Conservation (phyloP, 2,888 invertebrate species). For the Nasonovia ribisnigri region DNA sequence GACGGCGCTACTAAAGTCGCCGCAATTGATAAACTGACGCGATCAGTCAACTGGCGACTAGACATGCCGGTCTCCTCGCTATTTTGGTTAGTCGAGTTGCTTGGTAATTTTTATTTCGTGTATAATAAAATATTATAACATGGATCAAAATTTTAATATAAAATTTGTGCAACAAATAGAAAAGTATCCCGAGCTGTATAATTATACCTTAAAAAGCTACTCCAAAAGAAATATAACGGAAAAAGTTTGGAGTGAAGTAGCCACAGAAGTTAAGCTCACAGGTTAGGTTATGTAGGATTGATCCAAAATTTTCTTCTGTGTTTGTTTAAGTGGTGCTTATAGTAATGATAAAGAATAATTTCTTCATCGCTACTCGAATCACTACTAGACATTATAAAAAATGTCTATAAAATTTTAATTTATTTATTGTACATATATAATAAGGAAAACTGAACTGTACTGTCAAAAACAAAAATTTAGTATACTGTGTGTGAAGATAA, state of each 20-base stretch:
- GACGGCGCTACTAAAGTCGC: background rate
- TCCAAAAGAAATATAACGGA: conserved; percentile 16
- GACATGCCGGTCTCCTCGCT: background rate
- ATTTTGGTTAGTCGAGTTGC: background rate
- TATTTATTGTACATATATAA: no score
- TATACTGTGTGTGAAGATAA: conserved; percentile 28
- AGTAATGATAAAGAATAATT: conserved; percentile 27
- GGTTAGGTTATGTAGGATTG: background rate
- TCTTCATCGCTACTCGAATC: conserved; percentile 41
- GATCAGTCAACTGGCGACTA: background rate
- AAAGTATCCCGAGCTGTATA: conserved; percentile 19
- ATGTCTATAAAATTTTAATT: background rate
- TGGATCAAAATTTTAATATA: conserved; percentile 14
- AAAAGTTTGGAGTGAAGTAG: conserved; percentile 20
- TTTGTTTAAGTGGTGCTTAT: background rate
- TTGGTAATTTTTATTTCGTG: conserved; percentile 31
- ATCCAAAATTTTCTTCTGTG: conserved; percentile 7
- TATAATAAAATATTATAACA: conserved; percentile 19
- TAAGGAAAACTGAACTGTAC: background rate
- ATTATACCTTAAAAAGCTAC: conserved; percentile 19
- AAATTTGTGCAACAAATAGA: conserved; percentile 20
- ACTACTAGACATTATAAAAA: conserved; percentile 18
- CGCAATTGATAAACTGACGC: conserved; percentile 36
- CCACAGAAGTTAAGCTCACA: no score
- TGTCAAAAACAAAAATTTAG: background rate